phyloP scores from a whole-genome alignment of 1,140 invertebrate genomes.

The Periplaneta americana region DNA sequence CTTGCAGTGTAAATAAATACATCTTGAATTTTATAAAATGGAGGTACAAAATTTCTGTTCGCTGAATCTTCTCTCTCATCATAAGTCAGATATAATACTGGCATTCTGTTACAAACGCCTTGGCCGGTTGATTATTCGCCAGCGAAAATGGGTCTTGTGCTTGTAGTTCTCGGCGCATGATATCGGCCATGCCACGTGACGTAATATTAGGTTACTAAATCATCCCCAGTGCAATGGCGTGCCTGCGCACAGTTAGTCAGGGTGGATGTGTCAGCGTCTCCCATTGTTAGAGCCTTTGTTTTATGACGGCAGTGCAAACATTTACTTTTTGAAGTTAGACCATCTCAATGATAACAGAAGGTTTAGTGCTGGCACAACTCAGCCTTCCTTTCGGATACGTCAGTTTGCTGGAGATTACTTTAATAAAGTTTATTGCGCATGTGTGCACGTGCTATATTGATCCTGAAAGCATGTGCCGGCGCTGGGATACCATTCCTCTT shows the following conservation, averaged over 20 bases:
- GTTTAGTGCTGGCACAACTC: background rate
- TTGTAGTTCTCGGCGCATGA: too few species aligned
- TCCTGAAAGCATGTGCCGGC: background rate
- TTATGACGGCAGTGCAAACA: background rate
- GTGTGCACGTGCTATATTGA: background rate
- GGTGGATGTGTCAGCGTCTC: too few species aligned
- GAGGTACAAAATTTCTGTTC: too few species aligned
- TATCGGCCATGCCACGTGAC: too few species aligned
- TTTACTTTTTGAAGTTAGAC: background rate
- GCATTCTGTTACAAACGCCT: too few species aligned
- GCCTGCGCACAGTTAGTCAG: background rate
- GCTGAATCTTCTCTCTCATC: too few species aligned
- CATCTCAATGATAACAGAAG: background rate
- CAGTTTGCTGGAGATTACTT: background rate
- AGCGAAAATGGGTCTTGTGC: too few species aligned
- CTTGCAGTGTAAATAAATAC: too few species aligned
- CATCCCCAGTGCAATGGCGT: background rate
- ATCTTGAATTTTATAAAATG: too few species aligned
- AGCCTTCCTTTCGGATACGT: background rate
- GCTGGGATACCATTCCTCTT: background rate
- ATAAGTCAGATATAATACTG: too few species aligned
- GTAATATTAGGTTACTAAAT: background rate
- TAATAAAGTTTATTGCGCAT: background rate
- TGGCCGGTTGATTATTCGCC: too few species aligned
- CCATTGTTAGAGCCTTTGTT: background rate